These are phyloP conservation scores for Peromyscus eremicus DNA, from an alignment of 2,797 vertebrate species.

Conservation along the genomic window DNA sequence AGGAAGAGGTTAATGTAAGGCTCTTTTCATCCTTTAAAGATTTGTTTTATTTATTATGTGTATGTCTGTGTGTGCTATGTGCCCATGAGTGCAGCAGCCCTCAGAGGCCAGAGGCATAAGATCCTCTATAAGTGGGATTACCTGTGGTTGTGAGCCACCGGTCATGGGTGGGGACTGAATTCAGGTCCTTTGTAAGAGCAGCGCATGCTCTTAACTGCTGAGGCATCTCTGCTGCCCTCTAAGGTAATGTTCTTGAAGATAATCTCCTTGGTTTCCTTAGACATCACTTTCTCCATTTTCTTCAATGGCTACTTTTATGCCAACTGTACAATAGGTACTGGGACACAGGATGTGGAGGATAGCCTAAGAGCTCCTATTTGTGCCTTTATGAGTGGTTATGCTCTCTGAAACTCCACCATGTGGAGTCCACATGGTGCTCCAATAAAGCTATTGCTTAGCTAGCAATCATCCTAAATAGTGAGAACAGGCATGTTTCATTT, in stretches of 20 bases:
- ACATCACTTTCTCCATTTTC: neutral
- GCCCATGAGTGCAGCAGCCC: neutral
- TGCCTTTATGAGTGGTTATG: neutral
- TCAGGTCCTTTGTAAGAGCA: neutral
- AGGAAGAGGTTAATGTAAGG: neutral
- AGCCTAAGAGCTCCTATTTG: neutral
- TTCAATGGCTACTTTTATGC: neutral
- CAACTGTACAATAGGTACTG: too few species aligned
- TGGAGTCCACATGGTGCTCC: rapidly evolving
- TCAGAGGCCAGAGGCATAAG: neutral
- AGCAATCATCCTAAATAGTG: neutral
- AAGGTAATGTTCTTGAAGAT: neutral
- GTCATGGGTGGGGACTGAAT: neutral
- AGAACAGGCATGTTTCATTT: neutral
- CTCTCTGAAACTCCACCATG: neutral
- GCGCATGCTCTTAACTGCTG: neutral
- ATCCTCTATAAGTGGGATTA: neutral
- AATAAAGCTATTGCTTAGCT: neutral
- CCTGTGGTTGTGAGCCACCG: neutral
- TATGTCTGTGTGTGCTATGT: too few species aligned
- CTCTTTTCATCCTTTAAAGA: neutral
- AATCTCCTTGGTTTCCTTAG: neutral
- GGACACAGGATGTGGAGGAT: neutral
- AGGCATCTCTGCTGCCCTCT: neutral
- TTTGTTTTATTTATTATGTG: neutral